Evolutionary conservation across 2,888 invertebrate species (phyloP).

Genomic region (Byasa hedistus): DNA sequence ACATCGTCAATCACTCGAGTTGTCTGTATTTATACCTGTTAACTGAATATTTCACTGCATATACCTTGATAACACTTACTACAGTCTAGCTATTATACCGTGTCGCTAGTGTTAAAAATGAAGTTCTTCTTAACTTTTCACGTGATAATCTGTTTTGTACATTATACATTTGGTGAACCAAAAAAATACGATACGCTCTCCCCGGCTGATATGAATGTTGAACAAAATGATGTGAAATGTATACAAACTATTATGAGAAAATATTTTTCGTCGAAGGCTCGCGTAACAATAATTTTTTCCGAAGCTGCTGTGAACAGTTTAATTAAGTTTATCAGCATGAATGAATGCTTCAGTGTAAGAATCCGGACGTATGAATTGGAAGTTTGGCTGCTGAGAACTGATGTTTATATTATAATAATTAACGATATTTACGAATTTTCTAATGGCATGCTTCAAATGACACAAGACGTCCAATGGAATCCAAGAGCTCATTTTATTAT

Average conservation of each 20-base stretch:
- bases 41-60: conserved; percentile 17
- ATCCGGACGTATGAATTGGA: conserved; percentile 25
- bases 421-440: conserved; percentile 39
- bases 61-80: conserved; percentile 14
- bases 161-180: conserved; percentile 2
- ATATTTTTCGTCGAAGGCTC: conserved; percentile 26
- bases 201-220: neutral
- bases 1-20: conserved; percentile 32
- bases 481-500: conserved; percentile 51
- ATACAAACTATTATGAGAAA: conserved; percentile 27
- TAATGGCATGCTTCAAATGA: conserved; percentile 39
- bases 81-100: conserved; percentile 13
- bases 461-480: conserved; percentile 50
- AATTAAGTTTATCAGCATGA: conserved; percentile 36
- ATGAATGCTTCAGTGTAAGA: conserved; percentile 42
- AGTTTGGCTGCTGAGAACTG: conserved; percentile 41
- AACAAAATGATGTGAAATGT: conserved; percentile 37
- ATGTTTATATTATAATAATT: conserved; percentile 47
- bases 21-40: conserved; percentile 20
- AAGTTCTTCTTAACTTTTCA: neutral
- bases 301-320: conserved; percentile 36
- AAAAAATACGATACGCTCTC: neutral
- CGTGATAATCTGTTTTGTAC: neutral
- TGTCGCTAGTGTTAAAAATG: conserved; percentile 3
- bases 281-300: conserved; percentile 41